Conservation (phyloP, 2,113 vertebrate genomes). For the Oreochromis tanganicae region DNA sequence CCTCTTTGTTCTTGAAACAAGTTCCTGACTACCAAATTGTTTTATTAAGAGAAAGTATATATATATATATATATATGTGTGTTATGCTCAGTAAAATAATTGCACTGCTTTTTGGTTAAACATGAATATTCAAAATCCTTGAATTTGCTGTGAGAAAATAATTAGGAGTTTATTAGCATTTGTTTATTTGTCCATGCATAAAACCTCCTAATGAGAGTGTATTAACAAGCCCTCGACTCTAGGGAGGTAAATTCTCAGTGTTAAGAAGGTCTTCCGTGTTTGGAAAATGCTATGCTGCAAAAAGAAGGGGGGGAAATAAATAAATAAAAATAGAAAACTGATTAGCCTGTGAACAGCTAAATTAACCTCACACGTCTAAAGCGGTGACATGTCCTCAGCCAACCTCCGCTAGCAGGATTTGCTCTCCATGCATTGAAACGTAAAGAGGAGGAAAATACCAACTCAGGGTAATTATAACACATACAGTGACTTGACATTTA, state of each 20-base stretch:
- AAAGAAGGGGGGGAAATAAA: not conserved
- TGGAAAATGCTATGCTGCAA: constrained; percentile 13
- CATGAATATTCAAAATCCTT: constrained; percentile 67
- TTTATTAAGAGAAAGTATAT: constrained; percentile 7
- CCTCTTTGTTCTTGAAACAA: not conserved
- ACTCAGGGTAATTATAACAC: constrained; percentile 65
- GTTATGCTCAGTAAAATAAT: constrained; percentile 27
- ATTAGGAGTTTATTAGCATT: constrained; percentile 73
- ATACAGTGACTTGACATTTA: constrained; percentile 75
- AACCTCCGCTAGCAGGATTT: constrained; percentile 28
- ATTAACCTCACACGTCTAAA: constrained; percentile 31
- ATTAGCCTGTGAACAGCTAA: constrained; percentile 22
- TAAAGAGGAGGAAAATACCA: constrained; percentile 65
- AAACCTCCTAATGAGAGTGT: constrained; percentile 66
- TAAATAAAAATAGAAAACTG: not conserved
- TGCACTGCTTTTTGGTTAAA: constrained; percentile 48
- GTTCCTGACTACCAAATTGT: not conserved
- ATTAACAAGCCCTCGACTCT: constrained; percentile 61
- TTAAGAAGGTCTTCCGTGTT: constrained; percentile 32
- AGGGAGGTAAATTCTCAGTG: constrained; percentile 40
- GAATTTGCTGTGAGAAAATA: constrained; percentile 62
- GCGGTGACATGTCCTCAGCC: constrained; percentile 40
- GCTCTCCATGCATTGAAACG: constrained; percentile 60
- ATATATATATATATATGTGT: not conserved
- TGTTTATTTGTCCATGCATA: constrained; percentile 70